Conservation (phyloP, 2,797 vertebrate genomes). For the Acropternis orthonyx region DNA sequence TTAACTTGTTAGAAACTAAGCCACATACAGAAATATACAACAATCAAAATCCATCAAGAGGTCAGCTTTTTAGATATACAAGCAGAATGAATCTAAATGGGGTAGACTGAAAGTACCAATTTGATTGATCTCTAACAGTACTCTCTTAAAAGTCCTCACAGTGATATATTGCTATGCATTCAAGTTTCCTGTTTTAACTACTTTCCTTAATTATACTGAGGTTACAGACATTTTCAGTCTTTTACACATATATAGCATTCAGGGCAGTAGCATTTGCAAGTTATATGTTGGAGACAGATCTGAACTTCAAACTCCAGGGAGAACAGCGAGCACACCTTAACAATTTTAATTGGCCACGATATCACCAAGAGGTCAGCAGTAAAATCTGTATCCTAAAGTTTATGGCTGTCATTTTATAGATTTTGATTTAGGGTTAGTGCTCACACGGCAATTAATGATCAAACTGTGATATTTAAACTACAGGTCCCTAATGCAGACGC, state of each 20-base stretch:
- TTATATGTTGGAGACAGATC: not conserved
- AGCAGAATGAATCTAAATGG: not conserved
- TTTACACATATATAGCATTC: not conserved
- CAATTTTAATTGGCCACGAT: not conserved
- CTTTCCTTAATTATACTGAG: not conserved
- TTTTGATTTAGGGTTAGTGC: not conserved
- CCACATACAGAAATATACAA: not conserved
- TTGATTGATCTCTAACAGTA: not conserved
- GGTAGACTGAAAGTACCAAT: not conserved
- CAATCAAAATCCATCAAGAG: not conserved
- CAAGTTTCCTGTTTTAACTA: not conserved
- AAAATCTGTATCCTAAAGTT: conserved; percentile 11
- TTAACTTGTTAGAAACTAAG: conserved; percentile 3
- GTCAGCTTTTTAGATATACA: not conserved
- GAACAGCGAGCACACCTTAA: not conserved
- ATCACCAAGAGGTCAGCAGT: not conserved
- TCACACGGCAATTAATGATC: not conserved
- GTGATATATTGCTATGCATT: not conserved
- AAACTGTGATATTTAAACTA: conserved; percentile 40
- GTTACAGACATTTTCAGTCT: not conserved
- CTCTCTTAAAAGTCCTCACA: not conserved
- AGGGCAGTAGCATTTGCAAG: not conserved
- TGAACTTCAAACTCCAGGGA: not conserved
- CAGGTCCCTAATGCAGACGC: not conserved
- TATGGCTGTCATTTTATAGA: conserved; percentile 29